Base-by-base conservation (phyloP, 2,113 vertebrate species). In the Aspiorhynchus laticeps region DNA sequence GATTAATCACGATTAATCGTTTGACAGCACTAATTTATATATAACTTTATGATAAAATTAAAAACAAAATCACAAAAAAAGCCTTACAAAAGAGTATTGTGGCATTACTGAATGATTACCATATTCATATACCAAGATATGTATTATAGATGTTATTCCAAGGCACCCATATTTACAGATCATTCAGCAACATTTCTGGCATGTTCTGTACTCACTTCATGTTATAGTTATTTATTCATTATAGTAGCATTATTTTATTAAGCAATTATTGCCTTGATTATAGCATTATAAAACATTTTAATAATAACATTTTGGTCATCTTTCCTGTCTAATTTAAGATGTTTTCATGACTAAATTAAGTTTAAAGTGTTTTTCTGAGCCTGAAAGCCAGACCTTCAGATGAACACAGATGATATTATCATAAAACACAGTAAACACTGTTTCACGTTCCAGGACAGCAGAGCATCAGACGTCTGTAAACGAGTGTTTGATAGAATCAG, bases 401-500 rank as follows among this genome's bases (percentile, higher is more conserved):
- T 7, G 14, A 31, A 67, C 24, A 11, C 56, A 24, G 53, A 56
- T 0, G 15, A 53, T 53, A 53, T 53, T 19, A 17, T 19, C 15
- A 53, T 53, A 53, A 53, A 53, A 51, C 51, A 53, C 51, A 6
- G 51, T 59, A 7, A 56, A 56, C 19, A 56, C 51, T 5, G 48
- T 9, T 59, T 59, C 19, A 9, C 63, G 63, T 7, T 31, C n/a
- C 63, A 15, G 26, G 12, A 28, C 61, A 65, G 61, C 61, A 28
- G 65, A 73, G 69, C 71, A 41, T 74, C 71, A 74, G 73, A 46
- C 11, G 71, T n/a, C 38, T 46, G 24, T 75, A 7, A 36, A 56
- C 11, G 31, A 38, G 77, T 33, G 31, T 24, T 69, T 85, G 86
- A 91, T 87, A 51, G 4, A 61, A 75, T 90, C 80, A 82, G 12